Evolutionary conservation across 1,140 invertebrate genomes (phyloP).

Genomic region (Theocolax elegans): DNA sequence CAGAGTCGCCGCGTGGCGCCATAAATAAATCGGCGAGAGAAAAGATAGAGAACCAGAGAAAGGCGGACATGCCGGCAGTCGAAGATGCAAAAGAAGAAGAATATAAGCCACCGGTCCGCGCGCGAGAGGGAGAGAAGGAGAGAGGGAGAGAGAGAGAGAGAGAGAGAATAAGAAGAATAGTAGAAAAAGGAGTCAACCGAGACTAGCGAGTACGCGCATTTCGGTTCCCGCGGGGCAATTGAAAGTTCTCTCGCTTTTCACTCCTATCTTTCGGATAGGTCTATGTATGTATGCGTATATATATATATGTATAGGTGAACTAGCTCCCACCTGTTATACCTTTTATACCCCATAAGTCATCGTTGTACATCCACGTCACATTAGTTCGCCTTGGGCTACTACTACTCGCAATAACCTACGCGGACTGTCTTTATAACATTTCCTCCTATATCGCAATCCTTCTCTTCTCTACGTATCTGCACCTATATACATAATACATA

Average conservation of each 20-base stretch:
- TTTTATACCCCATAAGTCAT: constrained; percentile 16
- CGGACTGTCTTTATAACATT: not conserved
- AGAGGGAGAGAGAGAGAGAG: not conserved
- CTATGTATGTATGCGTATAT: too few species aligned
- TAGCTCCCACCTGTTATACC: not conserved
- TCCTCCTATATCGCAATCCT: not conserved
- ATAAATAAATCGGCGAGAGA: too few species aligned
- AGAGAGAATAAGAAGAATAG: constrained; percentile 7
- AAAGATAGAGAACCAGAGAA: too few species aligned
- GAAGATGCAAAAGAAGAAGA: constrained; percentile 25
- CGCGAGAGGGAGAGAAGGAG: not conserved
- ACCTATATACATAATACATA: not conserved
- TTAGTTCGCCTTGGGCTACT: not conserved
- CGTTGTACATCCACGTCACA: constrained; percentile 22
- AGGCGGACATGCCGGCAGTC: not conserved
- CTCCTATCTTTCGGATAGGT: not conserved
- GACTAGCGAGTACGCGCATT: not conserved
- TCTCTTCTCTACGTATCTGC: too few species aligned
- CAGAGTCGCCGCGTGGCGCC: too few species aligned
- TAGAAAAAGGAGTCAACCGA: not conserved
- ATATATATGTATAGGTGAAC: not conserved
- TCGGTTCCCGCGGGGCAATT: constrained; percentile 10
- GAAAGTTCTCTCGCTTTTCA: constrained; percentile 17
- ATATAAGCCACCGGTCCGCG: not conserved
- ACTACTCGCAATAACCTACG: constrained; percentile 7